Evolutionary conservation across 2,888 invertebrate species (phyloP).

Genomic region (Acronicta alni): DNA sequence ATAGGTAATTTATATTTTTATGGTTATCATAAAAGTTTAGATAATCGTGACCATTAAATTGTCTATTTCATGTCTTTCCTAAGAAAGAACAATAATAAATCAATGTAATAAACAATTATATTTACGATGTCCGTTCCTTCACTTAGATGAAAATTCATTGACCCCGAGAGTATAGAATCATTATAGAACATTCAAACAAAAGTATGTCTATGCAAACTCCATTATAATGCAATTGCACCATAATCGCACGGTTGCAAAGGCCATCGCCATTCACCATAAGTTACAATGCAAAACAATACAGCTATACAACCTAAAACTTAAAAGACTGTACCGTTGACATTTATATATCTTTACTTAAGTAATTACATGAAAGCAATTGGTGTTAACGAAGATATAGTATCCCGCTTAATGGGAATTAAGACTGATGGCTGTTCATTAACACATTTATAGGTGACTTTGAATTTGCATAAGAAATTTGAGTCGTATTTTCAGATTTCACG

Average conservation of each 20-base stretch:
- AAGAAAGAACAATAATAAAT: too few species aligned
- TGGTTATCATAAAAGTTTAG: too few species aligned
- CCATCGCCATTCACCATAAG: constrained; percentile 45
- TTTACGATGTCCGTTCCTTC: neutral
- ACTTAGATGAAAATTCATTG: neutral
- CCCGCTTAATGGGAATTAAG: constrained; percentile 18
- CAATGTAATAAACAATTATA: neutral
- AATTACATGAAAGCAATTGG: constrained; percentile 23
- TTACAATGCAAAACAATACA: constrained; percentile 17
- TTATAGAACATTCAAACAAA: constrained; percentile 22
- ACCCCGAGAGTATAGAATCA: constrained; percentile 5
- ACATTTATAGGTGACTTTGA: neutral
- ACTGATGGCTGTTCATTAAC: constrained; percentile 28
- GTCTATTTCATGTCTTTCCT: too few species aligned
- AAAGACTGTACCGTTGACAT: constrained; percentile 18
- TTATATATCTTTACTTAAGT: constrained; percentile 13
- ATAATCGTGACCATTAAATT: too few species aligned
- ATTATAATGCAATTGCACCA: constrained; percentile 43
- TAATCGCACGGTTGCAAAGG: constrained; percentile 37
- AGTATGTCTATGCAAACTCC: constrained; percentile 17
- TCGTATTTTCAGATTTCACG: constrained; percentile 20
- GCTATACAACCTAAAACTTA: constrained; percentile 14
- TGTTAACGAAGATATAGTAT: constrained; percentile 25
- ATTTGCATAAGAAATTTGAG: constrained; percentile 2
- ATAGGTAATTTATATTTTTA: too few species aligned